phyloP scores from a whole-genome alignment of 2,797 vertebrate genomes.

The Urosaurus nigricauda region DNA sequence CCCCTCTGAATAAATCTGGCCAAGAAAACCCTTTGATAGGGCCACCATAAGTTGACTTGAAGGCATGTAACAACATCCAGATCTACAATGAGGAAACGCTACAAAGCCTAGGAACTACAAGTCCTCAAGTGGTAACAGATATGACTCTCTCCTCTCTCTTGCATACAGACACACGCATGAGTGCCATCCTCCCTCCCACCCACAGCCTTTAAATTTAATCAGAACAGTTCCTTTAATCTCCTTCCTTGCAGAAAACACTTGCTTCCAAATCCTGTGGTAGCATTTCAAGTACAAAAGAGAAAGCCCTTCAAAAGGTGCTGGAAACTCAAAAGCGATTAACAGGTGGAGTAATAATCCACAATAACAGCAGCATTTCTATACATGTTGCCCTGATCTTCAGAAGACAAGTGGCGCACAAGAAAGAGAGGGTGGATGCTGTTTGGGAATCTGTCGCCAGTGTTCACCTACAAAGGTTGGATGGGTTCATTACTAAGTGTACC shows the following conservation, averaged over 20 bases:
- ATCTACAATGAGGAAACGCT: too few relatives aligned
- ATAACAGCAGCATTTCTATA: slow-evolving; percentile 43
- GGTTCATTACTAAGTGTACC: not conserved
- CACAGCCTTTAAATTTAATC: not conserved
- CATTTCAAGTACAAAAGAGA: not conserved
- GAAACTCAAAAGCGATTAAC: not conserved
- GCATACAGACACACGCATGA: too few relatives aligned
- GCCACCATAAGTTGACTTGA: too few relatives aligned
- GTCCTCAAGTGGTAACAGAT: too few relatives aligned
- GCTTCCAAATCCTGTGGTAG: not conserved
- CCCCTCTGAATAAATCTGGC: too few relatives aligned
- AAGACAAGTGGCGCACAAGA: slow-evolving; percentile 24
- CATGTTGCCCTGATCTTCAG: slow-evolving; percentile 36
- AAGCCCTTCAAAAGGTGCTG: not conserved
- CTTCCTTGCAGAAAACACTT: not conserved
- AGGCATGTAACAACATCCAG: too few relatives aligned
- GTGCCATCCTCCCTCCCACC: not conserved
- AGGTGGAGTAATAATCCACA: slow-evolving; percentile 42
- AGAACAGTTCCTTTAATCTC: not conserved
- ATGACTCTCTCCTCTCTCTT: too few relatives aligned
- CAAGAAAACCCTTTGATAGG: too few relatives aligned
- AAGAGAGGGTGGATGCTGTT: slow-evolving; percentile 54
- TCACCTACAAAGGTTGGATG: not conserved
- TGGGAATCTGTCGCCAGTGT: not conserved
- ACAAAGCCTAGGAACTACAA: too few relatives aligned